phyloP scores from a whole-genome alignment of 2,113 vertebrate species.

The Dascyllus trimaculatus region DNA sequence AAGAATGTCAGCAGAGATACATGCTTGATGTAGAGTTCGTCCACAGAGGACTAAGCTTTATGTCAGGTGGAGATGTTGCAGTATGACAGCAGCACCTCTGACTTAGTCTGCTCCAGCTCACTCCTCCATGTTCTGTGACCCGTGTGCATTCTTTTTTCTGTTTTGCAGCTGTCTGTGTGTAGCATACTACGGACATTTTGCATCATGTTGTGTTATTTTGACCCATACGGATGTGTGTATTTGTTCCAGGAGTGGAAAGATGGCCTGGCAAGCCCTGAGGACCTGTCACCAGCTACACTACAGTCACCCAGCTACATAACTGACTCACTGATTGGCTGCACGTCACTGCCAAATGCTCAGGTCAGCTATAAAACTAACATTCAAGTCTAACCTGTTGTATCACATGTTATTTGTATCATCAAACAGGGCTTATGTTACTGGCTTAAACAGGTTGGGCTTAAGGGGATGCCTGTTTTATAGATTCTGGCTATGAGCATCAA shows the following conservation, averaged over 20 bases:
- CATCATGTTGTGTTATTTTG: constrained; percentile 32
- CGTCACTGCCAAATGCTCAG: constrained; percentile 72
- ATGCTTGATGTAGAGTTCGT: constrained; percentile 28
- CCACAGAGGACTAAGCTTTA: constrained; percentile 1
- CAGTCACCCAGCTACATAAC: constrained; percentile 79
- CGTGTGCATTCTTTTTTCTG: constrained; percentile 4
- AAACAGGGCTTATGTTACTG: neutral
- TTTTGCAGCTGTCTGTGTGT: neutral
- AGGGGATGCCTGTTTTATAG: neutral
- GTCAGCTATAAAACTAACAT: constrained; percentile 60
- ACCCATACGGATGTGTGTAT: constrained; percentile 37
- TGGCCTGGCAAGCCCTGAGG: constrained; percentile 76
- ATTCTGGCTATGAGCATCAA: neutral
- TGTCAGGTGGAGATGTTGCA: constrained; percentile 34
- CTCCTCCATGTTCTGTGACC: constrained; percentile 9
- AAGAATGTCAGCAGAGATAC: constrained; percentile 10
- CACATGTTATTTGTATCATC: neutral
- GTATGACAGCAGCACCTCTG: constrained; percentile 39
- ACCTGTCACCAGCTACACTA: constrained; percentile 78
- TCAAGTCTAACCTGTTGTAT: neutral
- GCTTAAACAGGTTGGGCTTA: neutral
- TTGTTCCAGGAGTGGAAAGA: constrained; percentile 83
- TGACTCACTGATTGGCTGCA: constrained; percentile 78
- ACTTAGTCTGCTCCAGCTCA: constrained; percentile 34
- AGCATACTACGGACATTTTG: constrained; percentile 5